Conservation (phyloP, 2,888 invertebrate species). For the Gastrophysa polygoni region DNA sequence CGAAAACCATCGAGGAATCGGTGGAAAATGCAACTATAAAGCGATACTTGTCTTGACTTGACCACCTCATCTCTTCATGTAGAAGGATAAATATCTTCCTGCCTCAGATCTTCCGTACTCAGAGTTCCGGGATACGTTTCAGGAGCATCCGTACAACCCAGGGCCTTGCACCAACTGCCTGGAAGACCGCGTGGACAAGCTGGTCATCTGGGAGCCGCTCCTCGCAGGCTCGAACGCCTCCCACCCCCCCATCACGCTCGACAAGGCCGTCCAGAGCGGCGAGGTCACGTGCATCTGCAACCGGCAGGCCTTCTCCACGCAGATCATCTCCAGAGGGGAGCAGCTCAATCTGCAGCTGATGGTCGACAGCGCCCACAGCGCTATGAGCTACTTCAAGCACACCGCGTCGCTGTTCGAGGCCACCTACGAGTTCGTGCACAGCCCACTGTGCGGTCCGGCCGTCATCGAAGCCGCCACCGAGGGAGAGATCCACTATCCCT, state of each 20-base stretch:
- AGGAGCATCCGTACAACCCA: conserved; percentile 78
- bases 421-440: conserved; percentile 87
- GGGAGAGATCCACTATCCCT: conserved; percentile 87
- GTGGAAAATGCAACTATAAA: too few species aligned
- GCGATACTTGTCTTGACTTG: too few species aligned
- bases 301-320: conserved; percentile 64
- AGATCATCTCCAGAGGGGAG: conserved; percentile 80
- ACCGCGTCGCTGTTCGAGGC: conserved; percentile 84
- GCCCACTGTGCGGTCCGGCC: conserved; percentile 85
- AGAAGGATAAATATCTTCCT: too few species aligned
- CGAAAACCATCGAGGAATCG: background rate
- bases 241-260: conserved; percentile 60
- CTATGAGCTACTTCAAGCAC: conserved; percentile 87
- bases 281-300: conserved; percentile 78
- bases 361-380: conserved; percentile 84
- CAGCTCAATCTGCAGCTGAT: conserved; percentile 80
- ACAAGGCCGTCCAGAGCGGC: conserved; percentile 70
- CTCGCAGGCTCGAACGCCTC: conserved; percentile 57
- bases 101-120: too few species aligned
- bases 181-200: conserved; percentile 83
- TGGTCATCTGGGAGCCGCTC: conserved; percentile 78
- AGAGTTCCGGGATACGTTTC: too few species aligned
- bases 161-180: conserved; percentile 85
- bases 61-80: too few species aligned
- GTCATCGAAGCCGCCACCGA: conserved; percentile 79